A percentile compares a stretch with the other conserved stretches of the same genome.
phyloP scores from a whole-genome alignment of 2,113 vertebrate species.

The Poeciliopsis turrubarensis region DNA sequence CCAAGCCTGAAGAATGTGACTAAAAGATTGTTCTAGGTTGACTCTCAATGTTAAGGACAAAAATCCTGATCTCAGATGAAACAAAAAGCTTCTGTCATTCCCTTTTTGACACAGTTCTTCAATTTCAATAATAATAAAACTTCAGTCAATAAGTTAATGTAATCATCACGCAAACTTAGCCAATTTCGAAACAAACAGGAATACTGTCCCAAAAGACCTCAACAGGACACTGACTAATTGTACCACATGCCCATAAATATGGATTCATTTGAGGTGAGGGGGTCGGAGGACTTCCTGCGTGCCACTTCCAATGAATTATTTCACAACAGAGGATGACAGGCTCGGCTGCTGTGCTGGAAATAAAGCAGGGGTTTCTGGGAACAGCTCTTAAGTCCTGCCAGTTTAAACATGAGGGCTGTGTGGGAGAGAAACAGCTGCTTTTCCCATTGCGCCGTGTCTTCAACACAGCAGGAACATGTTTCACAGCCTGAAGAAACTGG shows the following conservation, averaged over 20 bases:
- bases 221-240: neutral
- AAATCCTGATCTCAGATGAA: no score
- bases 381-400: conserved; percentile 62
- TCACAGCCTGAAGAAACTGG: conserved; percentile 37
- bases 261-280: conserved; percentile 3
- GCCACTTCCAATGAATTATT: conserved; percentile 25
- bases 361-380: conserved; percentile 51
- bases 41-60: no score
- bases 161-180: no score
- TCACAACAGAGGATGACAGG: conserved; percentile 26
- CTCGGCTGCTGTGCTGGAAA: conserved; percentile 44
- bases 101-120: no score
- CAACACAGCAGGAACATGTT: conserved; percentile 45
- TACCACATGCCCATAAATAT: conserved; percentile 9
- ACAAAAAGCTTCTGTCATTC: no score
- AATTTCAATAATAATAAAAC: no score
- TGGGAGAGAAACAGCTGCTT: conserved; percentile 74
- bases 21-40: no score
- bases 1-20: no score
- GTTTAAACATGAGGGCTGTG: conserved; percentile 63
- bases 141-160: no score
- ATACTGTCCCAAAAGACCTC: neutral
- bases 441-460: conserved; percentile 51
- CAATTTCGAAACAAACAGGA: neutral
- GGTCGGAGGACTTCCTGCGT: conserved; percentile 5